A percentile compares a stretch with the other conserved stretches of the same genome.
Conservation (phyloP, 2,113 vertebrate species). For the Eira barbara region DNA sequence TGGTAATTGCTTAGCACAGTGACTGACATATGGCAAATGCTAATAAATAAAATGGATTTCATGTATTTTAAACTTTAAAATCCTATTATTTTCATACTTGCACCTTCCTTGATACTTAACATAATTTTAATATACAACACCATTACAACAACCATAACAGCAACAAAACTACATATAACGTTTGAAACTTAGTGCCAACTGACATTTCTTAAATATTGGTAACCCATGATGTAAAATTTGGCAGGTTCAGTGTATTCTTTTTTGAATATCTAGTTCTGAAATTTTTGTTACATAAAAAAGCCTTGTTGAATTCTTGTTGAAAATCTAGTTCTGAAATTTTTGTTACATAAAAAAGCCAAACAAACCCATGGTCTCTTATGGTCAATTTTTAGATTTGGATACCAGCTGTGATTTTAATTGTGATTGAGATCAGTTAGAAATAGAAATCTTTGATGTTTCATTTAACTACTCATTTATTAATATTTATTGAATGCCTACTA, state of each 20-base stretch:
- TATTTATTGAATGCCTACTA: background rate
- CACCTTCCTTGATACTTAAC: background rate
- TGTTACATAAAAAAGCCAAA: background rate
- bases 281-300: background rate
- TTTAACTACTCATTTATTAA: background rate
- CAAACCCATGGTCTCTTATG: background rate
- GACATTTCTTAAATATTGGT: background rate
- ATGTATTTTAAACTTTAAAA: slow-evolving; percentile 19
- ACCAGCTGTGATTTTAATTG: background rate
- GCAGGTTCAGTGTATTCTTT: background rate
- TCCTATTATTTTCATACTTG: background rate
- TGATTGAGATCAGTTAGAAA: background rate
- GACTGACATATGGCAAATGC: background rate
- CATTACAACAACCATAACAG: background rate
- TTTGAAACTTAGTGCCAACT: background rate
- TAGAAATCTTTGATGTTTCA: background rate
- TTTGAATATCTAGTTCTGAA: background rate
- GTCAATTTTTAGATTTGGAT: background rate
- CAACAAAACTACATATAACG: background rate
- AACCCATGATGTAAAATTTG: background rate
- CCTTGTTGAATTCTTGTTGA: background rate
- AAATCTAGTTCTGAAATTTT: background rate
- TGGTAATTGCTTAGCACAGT: background rate
- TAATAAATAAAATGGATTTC: background rate
- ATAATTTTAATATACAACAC: background rate